phyloP scores from a whole-genome alignment of 2,113 vertebrate species.

The Amphiprion percula region DNA sequence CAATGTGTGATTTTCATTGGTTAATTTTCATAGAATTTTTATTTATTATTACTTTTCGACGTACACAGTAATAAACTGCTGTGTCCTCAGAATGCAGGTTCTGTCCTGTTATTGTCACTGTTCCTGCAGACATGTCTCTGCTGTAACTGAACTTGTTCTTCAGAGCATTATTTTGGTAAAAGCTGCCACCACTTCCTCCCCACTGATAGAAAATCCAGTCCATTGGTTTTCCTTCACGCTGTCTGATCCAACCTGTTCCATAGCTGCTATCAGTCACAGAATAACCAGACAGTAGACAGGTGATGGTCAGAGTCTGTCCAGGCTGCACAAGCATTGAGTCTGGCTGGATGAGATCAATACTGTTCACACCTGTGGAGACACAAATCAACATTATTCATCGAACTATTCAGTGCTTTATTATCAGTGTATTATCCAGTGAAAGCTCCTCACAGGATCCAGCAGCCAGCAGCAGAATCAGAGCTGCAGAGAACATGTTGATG shows the following conservation, averaged over 20 bases:
- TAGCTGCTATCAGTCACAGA: slow-evolving; percentile 41
- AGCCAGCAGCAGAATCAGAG: no score
- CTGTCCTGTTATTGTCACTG: slow-evolving; percentile 33
- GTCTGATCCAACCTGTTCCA: slow-evolving; percentile 56
- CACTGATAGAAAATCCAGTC: background rate
- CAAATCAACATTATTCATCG: background rate
- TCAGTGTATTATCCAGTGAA: no score
- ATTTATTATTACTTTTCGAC: no score
- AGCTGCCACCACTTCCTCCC: accelerated
- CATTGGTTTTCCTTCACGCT: slow-evolving; percentile 34
- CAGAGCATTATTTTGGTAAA: background rate
- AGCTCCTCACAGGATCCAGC: no score
- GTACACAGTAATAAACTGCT: slow-evolving; percentile 41
- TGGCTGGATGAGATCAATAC: slow-evolving; percentile 34
- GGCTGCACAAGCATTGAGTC: slow-evolving; percentile 15
- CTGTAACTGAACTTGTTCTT: slow-evolving; percentile 65
- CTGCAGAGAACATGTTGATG: no score
- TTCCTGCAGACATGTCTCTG: slow-evolving; percentile 27
- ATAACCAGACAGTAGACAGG: slow-evolving; percentile 47
- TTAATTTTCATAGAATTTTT: no score
- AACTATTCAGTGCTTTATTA: no score
- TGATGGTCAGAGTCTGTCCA: slow-evolving; percentile 40
- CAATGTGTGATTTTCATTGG: no score
- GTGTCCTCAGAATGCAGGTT: slow-evolving; percentile 17
- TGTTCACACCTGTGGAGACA: slow-evolving; percentile 1